Base-by-base conservation (phyloP, 1,140 invertebrate genomes). In the Macrotrachela quadricornifera region DNA sequence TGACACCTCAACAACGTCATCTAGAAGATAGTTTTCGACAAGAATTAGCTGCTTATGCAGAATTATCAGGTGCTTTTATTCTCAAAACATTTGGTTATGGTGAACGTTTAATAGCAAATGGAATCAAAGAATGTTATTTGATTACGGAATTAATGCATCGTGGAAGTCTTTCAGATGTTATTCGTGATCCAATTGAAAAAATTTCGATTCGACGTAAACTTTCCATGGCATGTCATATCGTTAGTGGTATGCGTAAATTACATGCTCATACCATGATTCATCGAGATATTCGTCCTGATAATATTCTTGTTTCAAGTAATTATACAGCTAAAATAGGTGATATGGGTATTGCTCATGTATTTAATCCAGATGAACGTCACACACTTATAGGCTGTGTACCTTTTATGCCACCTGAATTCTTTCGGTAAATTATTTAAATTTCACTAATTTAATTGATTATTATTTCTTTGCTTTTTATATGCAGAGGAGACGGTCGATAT, bases 301-400 rank as follows among this genome's bases (percentile, higher is more conserved):
- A 49, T 41, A 40, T 49, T 16, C 39, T 49, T 8, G 41, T 49
- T 1, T 13, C 1, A 13, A 3, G 11, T 17, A 39, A 49, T 21
- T 49, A 21, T 41, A 16, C 15, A 17, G 48, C 48, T n/a, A 49
- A 49, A 49, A 49, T 49, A 41, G 48, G n/a, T 17, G 48, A 49
- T 41, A 41, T 41, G 6, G 48, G 48, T 15, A 40, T 49, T 13
- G 48, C 48, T 2, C 40, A 49, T 18, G 8, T 42, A 17, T 13
- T 40, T 1, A 15, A 37, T 39, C 6, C 12, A 11, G 21, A 9
- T 13, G 12, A 18, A 37, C n/a, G n/a, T n/a, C n/a, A n/a, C n/a
- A n/a, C n/a, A n/a, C n/a, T n/a, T n/a, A n/a, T n/a, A n/a, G n/a
- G n/a, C n/a, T n/a, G n/a, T n/a, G n/a, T n/a, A n/a, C n/a, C n/a